phyloP scores from a whole-genome alignment of 2,797 vertebrate genomes.

The Falco berigora region DNA sequence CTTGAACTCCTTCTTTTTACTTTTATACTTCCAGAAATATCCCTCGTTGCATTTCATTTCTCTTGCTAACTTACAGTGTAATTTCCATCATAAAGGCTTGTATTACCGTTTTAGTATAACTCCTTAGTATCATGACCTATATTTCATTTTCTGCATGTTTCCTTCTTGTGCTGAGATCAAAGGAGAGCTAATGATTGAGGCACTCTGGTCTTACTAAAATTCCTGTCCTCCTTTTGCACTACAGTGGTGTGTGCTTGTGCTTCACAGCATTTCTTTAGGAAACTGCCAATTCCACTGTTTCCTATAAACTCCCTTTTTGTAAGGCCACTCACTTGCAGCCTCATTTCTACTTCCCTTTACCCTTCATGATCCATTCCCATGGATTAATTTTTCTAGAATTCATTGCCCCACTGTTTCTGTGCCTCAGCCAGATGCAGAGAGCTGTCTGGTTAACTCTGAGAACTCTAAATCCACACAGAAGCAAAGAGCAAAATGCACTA shows the following conservation, averaged over 20 bases:
- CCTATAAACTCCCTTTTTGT: background rate
- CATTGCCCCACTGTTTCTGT: background rate
- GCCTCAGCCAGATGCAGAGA: background rate
- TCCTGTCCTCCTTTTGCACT: background rate
- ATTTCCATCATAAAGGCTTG: background rate
- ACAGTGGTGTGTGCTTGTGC: background rate
- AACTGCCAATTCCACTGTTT: background rate
- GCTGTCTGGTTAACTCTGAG: background rate
- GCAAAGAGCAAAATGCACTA: conserved; percentile 29
- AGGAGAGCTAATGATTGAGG: conserved; percentile 10
- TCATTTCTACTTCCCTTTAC: background rate
- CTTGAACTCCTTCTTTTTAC: background rate
- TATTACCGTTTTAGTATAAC: background rate
- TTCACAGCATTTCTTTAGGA: background rate
- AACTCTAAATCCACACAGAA: conserved; percentile 15
- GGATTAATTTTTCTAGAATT: background rate
- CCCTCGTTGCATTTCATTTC: background rate
- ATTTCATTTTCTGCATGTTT: conserved; percentile 39
- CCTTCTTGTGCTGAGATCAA: conserved; percentile 37
- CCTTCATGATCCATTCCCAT: background rate
- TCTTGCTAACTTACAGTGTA: background rate
- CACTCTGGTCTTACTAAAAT: background rate
- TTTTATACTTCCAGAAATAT: background rate
- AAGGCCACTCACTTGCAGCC: background rate
- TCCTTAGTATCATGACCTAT: conserved; percentile 39